A percentile compares a stretch with the other conserved stretches of the same genome.
Conservation (phyloP, 2,888 invertebrate species). For the Pseudococcus longispinus region DNA sequence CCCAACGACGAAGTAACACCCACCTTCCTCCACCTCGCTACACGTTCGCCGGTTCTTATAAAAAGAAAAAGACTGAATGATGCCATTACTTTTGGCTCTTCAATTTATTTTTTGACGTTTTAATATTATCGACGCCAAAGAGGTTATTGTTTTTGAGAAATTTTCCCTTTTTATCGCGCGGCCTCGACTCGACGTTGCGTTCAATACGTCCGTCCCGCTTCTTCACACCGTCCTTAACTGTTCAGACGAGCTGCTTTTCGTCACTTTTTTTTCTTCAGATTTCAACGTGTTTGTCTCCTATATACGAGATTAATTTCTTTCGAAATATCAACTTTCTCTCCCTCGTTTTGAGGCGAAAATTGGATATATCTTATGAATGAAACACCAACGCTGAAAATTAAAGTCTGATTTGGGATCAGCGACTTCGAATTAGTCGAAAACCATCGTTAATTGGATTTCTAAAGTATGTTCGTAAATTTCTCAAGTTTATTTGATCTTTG, state of each 20-base stretch:
- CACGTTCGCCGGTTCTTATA: background rate
- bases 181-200: background rate
- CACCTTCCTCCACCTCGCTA: background rate
- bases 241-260: background rate
- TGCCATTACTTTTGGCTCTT: constrained; percentile 43
- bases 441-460: no score
- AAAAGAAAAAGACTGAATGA: constrained; percentile 33
- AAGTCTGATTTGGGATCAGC: no score
- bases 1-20: background rate
- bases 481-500: no score
- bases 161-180: background rate
- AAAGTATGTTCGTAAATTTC: no score
- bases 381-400: no score
- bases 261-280: background rate
- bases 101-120: constrained; percentile 45
- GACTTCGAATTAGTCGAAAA: no score
- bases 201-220: background rate
- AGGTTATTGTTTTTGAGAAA: constrained; percentile 18
- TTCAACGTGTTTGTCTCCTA: background rate
- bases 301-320: background rate
- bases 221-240: no score
- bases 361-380: no score
- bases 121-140: constrained; percentile 32
- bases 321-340: background rate
- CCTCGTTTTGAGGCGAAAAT: no score